Evolutionary conservation across 2,888 invertebrate genomes (phyloP), one percentile per base, ranked within the genome.

Genomic region (Chesias legatella): DNA sequence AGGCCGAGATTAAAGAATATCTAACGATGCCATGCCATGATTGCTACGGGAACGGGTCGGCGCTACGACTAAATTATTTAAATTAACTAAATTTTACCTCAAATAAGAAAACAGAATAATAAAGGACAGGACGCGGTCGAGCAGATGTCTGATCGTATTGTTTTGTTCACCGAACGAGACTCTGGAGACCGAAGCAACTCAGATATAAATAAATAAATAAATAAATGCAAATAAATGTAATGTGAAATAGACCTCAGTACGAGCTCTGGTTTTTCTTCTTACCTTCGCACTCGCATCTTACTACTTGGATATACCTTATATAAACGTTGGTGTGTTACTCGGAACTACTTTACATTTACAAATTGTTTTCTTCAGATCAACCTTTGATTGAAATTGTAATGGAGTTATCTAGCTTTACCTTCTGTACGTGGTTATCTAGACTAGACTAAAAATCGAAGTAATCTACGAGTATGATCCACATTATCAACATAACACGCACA

Each of bases 21-120:
- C 73, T 75, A 75, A 72, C 63, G 65, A 81, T 75, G 82, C 79
- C 83, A 82, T 84, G 83, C 83, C 72, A 59, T 67, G 63, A 67
- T 37, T 6, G 58, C 79, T 79, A 81, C 70, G 60, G 64, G 77
- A 71, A 63, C 55, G 74, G 75, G 53, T 58, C 65, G 68, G 67
- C 72, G 61, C 73, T 76, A 79, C 73, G 60, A 64, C 73, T 73
- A 70, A 52, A 42, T 48, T 51, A 60, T 48, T 43, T 3, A 34
- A 43, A 30, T 20, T 21, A 38, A 43, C 17, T 24, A 23, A 48
- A 37, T 24, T 11, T 9, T 39, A 41, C 28, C 34, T 25, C 10
- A 50, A 43, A 43, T 28, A 26, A 48, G 21, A 23, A 10, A 46
- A 46, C 44, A 10, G n/a, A 27, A 47, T 23, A 27, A 47, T 23